Evolutionary conservation across 2,888 invertebrate genomes (phyloP), one percentile per base, ranked within the genome.

Genomic region (Taphrorychus bicolor): DNA sequence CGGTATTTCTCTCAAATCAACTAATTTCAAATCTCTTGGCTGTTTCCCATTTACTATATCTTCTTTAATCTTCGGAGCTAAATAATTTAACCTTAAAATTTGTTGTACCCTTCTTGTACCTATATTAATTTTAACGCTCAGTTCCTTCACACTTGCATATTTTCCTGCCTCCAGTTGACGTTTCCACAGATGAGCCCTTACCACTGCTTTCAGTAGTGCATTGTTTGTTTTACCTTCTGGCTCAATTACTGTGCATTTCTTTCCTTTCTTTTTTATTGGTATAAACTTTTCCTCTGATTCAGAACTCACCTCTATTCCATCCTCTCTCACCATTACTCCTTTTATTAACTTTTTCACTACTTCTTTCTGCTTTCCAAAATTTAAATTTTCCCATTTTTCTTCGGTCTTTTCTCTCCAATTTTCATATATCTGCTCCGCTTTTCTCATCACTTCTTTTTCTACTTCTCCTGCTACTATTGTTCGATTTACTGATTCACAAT

Each of bases 311-410:
- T 23, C 24, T 23, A 23, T 23, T 23, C 7, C 24, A 23, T 23
- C 42, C n/a, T 42, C 42, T 42, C n/a, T 42, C n/a, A 42, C 42
- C 42, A 42, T 14, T 11, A 42, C 42, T 42, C 14, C 42, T 11
- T 42, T 42, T 42, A 42, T 42, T 42, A 42, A 42, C 42, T 42
- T 42, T 42, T 42, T 42, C 42, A 42, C 42, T 42, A 42, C 42
- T 42, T 42, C 42, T 42, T 42, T 42, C 42, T 42, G 42, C 42
- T 42, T 42, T 42, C 42, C 42, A 42, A 42, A 42, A 16, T n/a
- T 42, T 42, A 42, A 42, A 42, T 42, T 42, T 42, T 42, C 42
- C 42, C 42, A 42, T 42, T 42, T 42, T 42, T 42, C 42, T 42
- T 42, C 42, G 42, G 42, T 42, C 42, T 42, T 42, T 42, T 42